These are phyloP conservation scores for Suncus etruscus DNA, from an alignment of 2,113 vertebrate genomes.

Conservation along the genomic window DNA sequence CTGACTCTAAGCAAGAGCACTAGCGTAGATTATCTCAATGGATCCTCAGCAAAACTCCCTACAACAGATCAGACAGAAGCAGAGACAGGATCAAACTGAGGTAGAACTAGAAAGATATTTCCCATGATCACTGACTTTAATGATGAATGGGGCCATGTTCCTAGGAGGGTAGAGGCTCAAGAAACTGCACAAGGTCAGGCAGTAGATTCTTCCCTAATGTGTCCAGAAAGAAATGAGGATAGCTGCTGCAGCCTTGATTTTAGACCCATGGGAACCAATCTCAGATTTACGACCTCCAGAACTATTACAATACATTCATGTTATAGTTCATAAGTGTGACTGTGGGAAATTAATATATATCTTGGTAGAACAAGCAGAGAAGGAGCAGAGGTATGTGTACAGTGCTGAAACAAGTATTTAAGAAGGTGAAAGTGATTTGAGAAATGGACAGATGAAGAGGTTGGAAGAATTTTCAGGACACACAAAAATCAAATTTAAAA, in stretches of 20 bases:
- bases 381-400: neutral
- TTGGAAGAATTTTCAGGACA: neutral
- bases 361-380: constrained; percentile 17
- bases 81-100: neutral
- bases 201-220: neutral
- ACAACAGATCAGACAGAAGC: neutral
- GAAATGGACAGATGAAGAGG: neutral
- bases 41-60: neutral
- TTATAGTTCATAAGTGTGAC: neutral
- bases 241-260: neutral
- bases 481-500: neutral
- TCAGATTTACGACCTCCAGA: neutral
- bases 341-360: neutral
- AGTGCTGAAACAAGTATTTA: neutral
- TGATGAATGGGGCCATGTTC: neutral
- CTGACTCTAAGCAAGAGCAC: neutral
- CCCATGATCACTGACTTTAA: neutral
- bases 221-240: neutral
- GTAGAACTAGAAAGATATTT: neutral
- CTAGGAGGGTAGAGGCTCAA: neutral
- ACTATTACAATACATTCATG: neutral
- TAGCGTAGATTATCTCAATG: neutral
- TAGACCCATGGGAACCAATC: neutral
- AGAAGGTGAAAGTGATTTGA: neutral
- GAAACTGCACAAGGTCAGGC: neutral